phyloP scores from a whole-genome alignment of 2,797 vertebrate genomes.

The Intellagama lesueurii region DNA sequence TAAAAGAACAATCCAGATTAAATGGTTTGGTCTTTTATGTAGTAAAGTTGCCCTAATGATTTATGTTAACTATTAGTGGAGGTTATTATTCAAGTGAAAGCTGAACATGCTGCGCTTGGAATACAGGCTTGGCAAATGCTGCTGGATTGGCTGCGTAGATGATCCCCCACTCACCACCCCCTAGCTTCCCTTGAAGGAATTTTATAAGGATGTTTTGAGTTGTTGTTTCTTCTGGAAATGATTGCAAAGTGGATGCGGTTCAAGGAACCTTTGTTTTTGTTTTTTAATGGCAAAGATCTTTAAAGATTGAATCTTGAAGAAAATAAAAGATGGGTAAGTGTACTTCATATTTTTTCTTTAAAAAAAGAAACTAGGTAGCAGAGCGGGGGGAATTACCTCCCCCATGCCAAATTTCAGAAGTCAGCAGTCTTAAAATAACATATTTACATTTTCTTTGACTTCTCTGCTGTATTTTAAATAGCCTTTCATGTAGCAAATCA shows the following conservation, averaged over 20 bases:
- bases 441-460: not conserved
- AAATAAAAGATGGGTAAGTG: slow-evolving; percentile 44
- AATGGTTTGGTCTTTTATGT: slow-evolving; percentile 54
- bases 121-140: slow-evolving; percentile 23
- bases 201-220: slow-evolving; percentile 26
- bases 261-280: slow-evolving; percentile 28
- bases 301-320: slow-evolving; percentile 47
- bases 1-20: slow-evolving; percentile 56
- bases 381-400: not conserved
- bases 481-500: not conserved
- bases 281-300: slow-evolving; percentile 26
- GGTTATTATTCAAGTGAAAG: slow-evolving; percentile 48
- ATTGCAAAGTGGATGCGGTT: slow-evolving; percentile 27
- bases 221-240: slow-evolving; percentile 44
- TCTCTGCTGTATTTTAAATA: slow-evolving; percentile 4
- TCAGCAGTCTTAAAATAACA: not conserved
- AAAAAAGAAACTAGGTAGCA: not conserved
- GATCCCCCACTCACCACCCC: not conserved
- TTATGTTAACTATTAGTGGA: slow-evolving; percentile 50
- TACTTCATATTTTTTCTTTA: slow-evolving; percentile 2
- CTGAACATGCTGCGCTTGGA: slow-evolving; percentile 32
- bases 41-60: slow-evolving; percentile 49
- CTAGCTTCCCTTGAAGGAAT: slow-evolving; percentile 2
- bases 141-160: slow-evolving; percentile 14
- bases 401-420: not conserved